These are phyloP conservation scores for Drosophila parthenogenetica DNA, from an alignment of 2,888 invertebrate genomes.

Conservation along the genomic window DNA sequence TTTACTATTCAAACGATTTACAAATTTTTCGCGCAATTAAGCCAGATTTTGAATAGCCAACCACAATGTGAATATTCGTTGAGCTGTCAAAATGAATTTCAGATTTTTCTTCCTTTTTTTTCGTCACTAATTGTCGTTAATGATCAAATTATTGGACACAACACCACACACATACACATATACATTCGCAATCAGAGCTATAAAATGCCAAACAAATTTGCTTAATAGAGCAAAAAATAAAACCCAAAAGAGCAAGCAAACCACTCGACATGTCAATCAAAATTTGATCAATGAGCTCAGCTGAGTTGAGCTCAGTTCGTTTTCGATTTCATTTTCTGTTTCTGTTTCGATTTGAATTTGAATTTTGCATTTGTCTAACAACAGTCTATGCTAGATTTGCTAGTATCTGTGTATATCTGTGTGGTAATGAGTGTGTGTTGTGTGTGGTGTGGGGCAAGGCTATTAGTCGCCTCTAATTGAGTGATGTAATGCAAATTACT, in stretches of 20 bases:
- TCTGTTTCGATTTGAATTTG: slow-evolving; percentile 38
- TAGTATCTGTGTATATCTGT: slow-evolving; percentile 12
- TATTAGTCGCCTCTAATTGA: slow-evolving; percentile 67
- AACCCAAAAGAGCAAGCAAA: slow-evolving; percentile 53
- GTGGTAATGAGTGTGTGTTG: slow-evolving; percentile 25
- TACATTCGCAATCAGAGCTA: slow-evolving; percentile 33
- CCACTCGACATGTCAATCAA: slow-evolving; percentile 77
- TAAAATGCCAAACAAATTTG: slow-evolving; percentile 61
- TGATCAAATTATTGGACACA: slow-evolving; percentile 70
- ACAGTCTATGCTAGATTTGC: slow-evolving; percentile 28
- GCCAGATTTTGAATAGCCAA: slow-evolving; percentile 39
- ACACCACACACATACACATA: slow-evolving; percentile 20
- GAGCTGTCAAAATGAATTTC: slow-evolving; percentile 53
- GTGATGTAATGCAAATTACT: slow-evolving; percentile 80
- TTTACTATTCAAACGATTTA: slow-evolving; percentile 29
- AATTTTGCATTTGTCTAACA: slow-evolving; percentile 45
- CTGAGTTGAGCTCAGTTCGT: slow-evolving; percentile 42
- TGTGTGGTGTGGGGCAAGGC: slow-evolving; percentile 61
- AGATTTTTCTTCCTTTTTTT: slow-evolving; percentile 26
- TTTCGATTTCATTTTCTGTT: slow-evolving; percentile 26
- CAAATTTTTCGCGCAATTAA: slow-evolving; percentile 60
- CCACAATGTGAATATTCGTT: slow-evolving; percentile 50
- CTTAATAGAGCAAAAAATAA: slow-evolving; percentile 66
- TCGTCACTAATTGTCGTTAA: slow-evolving; percentile 73
- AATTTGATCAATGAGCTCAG: slow-evolving; percentile 77